Base-by-base conservation (phyloP, 1,140 invertebrate genomes). In the Euura lappo region DNA sequence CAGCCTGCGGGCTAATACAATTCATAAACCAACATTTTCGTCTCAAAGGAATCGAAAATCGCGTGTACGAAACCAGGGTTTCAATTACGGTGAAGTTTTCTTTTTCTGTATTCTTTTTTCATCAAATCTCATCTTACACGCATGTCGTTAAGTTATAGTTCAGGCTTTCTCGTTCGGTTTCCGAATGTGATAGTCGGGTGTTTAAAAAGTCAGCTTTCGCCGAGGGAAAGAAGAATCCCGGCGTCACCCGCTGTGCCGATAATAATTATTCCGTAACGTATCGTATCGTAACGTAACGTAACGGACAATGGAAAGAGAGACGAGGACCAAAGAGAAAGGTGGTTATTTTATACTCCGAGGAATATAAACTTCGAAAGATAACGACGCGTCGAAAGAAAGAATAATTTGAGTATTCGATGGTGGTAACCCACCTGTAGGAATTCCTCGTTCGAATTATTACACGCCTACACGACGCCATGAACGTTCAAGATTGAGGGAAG, bases 251-350 rank as follows among this genome's bases (percentile, higher is more conserved):
- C 51, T 60, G 51, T 60, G 51, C 51, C 51, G 51, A 60, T 60
- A 60, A 60, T 60, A 60, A 60, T 60, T 60, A 60, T 60, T 60
- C 10, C 10, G 51, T 8, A 60, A 28, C 28, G 28, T 28, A 28
- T 28, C 28, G 28, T 28, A 28, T 28, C 28, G 28, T 28, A 28
- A 28, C 28, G 28, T 28, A 28, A 28, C 28, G 28, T 28, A 28
- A 60, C 51, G 51, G 51, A 60, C 51, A 60, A 60, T 60, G 51
- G 51, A 60, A 60, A 60, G 51, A 60, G 51, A 60, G 51, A 60
- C 28, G 28, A 60, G 13, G 51, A 60, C 6, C 4, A 60, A 60
- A 60, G 51, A 60, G 51, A 60, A 60, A 60, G 51, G 51, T 60
- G 51, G 51, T 60, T 60, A 60, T 60, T 60, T n/a, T 28, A 28